Evolutionary conservation across 2,888 invertebrate species (phyloP).

Genomic region (Platerodrilus igneus): DNA sequence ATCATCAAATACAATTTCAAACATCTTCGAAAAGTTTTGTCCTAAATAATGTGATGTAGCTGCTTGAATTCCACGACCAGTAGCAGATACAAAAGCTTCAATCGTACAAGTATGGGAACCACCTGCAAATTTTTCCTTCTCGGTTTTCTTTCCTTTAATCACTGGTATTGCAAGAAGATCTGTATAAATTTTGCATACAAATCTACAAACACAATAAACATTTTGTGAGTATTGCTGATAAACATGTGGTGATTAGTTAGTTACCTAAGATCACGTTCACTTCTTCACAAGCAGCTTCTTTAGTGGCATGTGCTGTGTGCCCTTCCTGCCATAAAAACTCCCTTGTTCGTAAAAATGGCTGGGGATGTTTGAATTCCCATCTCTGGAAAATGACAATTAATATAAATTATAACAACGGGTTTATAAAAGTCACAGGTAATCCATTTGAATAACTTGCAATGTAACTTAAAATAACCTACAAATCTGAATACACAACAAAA

Average conservation of each 20-base stretch:
- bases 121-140: constrained; percentile 99
- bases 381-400: constrained; percentile 58
- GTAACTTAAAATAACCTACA: too few species aligned
- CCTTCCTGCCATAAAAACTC: constrained; percentile 99
- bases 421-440: too few species aligned
- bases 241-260: constrained; percentile 3
- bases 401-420: too few species aligned
- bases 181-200: constrained; percentile 88
- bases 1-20: constrained; percentile 92
- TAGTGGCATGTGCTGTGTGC: constrained; percentile 86
- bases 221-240: constrained; percentile 1
- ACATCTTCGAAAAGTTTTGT: constrained; percentile 99
- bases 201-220: constrained; percentile 51
- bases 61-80: constrained; percentile 91
- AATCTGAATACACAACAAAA: too few species aligned
- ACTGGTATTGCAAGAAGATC: constrained; percentile 92
- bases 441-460: too few species aligned
- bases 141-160: constrained; percentile 91
- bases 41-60: constrained; percentile 98
- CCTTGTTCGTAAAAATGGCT: constrained; percentile 94
- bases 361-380: constrained; percentile 99
- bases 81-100: constrained; percentile 91
- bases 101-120: constrained; percentile 96
- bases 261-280: constrained; percentile 70
- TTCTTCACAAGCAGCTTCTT: constrained; percentile 84